These are phyloP conservation scores for Pachydiplax longipennis DNA, from an alignment of 2,888 invertebrate genomes.

Conservation along the genomic window DNA sequence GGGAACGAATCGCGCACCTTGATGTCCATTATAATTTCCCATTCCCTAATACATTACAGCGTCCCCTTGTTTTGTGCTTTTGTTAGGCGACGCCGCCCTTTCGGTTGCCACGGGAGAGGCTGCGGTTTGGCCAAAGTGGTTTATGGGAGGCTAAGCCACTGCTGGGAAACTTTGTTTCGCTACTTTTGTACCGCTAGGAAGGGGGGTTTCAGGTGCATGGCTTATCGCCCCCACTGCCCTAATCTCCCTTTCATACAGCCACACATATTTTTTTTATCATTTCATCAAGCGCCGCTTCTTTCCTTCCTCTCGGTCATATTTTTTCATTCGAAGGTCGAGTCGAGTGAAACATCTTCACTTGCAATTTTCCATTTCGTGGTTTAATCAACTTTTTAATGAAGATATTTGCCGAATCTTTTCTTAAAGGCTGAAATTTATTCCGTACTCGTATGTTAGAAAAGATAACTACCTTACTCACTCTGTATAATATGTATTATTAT, in stretches of 20 bases:
- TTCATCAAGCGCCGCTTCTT: not conserved
- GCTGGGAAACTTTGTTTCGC: not conserved
- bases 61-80: not conserved
- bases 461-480: too few species aligned
- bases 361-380: too few species aligned
- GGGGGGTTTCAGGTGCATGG: not conserved
- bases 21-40: not conserved
- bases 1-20: not conserved
- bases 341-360: too few species aligned
- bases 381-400: too few species aligned
- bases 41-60: not conserved
- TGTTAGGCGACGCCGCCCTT: not conserved
- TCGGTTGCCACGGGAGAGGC: not conserved
- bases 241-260: not conserved
- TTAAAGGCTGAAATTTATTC: too few species aligned
- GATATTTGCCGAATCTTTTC: too few species aligned
- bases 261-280: not conserved
- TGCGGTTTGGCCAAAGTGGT: conserved; percentile 1
- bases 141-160: not conserved
- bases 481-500: too few species aligned
- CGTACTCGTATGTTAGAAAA: too few species aligned
- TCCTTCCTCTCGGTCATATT: too few species aligned
- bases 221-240: not conserved
- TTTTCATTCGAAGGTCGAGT: too few species aligned
- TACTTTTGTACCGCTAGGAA: not conserved